phyloP scores from a whole-genome alignment of 2,797 vertebrate genomes.

The Rousettus madagascariensis region DNA sequence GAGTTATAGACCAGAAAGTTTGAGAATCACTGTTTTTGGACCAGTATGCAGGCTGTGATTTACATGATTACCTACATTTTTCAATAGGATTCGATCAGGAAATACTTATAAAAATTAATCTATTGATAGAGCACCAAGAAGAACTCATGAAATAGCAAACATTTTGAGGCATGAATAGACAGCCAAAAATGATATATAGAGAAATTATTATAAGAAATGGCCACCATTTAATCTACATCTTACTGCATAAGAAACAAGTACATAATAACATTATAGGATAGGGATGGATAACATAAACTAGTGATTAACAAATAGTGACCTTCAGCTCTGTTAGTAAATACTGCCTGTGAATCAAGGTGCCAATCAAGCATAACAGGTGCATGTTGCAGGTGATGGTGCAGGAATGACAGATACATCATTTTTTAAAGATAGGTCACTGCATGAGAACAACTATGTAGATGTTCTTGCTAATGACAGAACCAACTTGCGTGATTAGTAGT shows the following conservation, averaged over 20 bases:
- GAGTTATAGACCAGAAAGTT: not conserved
- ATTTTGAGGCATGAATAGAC: not conserved
- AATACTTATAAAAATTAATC: not conserved
- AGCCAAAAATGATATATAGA: not conserved
- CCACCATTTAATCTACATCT: not conserved
- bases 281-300: not conserved
- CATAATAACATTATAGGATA: not conserved
- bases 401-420: not conserved
- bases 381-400: not conserved
- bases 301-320: not conserved
- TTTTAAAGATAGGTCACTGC: not conserved
- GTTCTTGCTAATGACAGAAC: not conserved
- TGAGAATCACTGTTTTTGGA: not conserved
- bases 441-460: not conserved
- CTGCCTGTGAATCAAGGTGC: not conserved
- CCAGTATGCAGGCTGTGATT: not conserved
- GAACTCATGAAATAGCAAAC: not conserved
- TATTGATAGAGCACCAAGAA: not conserved
- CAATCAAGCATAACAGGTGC: not conserved
- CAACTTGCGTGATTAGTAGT: not conserved
- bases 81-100: not conserved
- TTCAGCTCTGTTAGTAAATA: not conserved
- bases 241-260: constrained; percentile 1
- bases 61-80: not conserved
- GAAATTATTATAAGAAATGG: not conserved